These are phyloP conservation scores for Microcebus tavaratra DNA, from an alignment of 2,113 vertebrate species.

Conservation along the genomic window DNA sequence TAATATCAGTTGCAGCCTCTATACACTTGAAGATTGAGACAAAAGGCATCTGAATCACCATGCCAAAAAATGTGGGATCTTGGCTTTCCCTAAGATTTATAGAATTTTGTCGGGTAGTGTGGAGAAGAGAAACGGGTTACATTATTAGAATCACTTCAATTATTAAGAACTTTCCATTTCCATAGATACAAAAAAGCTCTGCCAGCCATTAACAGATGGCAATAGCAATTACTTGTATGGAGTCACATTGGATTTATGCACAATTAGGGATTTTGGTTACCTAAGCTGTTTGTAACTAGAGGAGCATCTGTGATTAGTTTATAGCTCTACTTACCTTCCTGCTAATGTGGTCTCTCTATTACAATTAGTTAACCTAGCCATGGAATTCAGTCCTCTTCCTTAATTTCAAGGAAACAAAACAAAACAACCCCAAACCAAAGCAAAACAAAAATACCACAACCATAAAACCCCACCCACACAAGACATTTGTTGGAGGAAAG, in stretches of 20 bases:
- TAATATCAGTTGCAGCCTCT: neutral
- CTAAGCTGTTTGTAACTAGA: neutral
- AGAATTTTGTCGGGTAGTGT: neutral
- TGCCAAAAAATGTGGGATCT: neutral
- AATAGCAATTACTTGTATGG: neutral
- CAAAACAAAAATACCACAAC: neutral
- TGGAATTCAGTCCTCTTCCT: neutral
- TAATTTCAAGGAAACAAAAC: neutral
- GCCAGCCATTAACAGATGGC: neutral
- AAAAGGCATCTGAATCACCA: neutral
- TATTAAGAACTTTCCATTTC: neutral
- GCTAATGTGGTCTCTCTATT: neutral
- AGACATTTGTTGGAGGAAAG: neutral
- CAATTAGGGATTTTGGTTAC: neutral
- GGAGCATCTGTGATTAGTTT: neutral
- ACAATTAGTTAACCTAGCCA: neutral
- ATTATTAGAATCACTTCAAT: neutral
- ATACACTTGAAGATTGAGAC: neutral
- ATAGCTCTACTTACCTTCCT: neutral
- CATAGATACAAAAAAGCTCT: neutral
- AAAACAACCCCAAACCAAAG: neutral
- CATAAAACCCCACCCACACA: neutral
- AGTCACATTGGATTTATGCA: neutral
- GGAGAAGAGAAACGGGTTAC: neutral
- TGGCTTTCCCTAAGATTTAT: neutral